Conservation (phyloP, 1,140 invertebrate genomes). For the Charaxes varanes region DNA sequence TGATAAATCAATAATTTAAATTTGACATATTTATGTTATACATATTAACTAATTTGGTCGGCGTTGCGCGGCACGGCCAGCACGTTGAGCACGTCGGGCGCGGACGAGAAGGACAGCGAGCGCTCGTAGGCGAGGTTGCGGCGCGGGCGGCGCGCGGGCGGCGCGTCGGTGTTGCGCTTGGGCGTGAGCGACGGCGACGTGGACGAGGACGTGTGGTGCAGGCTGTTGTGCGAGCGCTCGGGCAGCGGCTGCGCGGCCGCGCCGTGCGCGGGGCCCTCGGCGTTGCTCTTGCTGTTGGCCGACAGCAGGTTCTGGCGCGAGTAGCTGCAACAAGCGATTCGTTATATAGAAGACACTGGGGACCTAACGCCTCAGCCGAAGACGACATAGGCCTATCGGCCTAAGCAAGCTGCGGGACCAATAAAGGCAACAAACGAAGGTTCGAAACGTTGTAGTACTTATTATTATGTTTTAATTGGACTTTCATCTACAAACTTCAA, state of each 20-base stretch:
- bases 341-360: neutral
- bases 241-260: constrained; percentile 60
- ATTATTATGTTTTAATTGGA: too few species aligned
- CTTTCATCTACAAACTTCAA: too few species aligned
- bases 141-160: constrained; percentile 30
- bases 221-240: constrained; percentile 67
- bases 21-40: too few species aligned
- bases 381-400: neutral
- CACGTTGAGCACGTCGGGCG: constrained; percentile 74
- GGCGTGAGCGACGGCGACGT: constrained; percentile 49
- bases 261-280: constrained; percentile 62
- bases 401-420: too few species aligned
- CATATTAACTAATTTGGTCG: too few species aligned
- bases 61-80: too few species aligned
- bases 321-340: constrained; percentile 77
- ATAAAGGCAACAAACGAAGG: too few species aligned
- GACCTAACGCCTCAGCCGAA: neutral
- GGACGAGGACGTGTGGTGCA: constrained; percentile 50
- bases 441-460: too few species aligned
- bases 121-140: constrained; percentile 54
- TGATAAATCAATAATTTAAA: too few species aligned
- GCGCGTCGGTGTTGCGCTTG: constrained; percentile 53
- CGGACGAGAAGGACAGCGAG: constrained; percentile 56
- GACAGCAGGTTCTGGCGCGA: constrained; percentile 90
- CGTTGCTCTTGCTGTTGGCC: constrained; percentile 79